Conservation (phyloP, 2,888 invertebrate species). For the Teleogryllus oceanicus region DNA sequence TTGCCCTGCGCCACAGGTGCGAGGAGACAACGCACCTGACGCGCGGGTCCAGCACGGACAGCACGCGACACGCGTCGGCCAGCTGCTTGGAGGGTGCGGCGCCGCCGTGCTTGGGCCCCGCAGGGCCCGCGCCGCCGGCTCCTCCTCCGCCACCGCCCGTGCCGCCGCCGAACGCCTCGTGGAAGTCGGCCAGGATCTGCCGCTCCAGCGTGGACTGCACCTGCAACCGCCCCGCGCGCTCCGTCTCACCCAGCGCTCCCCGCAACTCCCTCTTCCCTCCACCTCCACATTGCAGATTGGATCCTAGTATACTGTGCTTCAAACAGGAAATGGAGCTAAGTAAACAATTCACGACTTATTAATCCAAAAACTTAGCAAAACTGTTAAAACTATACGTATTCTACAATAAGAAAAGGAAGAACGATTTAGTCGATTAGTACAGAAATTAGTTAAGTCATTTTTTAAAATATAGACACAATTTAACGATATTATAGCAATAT, state of each 20-base stretch:
- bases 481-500: too few relatives aligned
- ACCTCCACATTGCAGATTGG: too few relatives aligned
- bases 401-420: too few relatives aligned
- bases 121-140: constrained; percentile 58
- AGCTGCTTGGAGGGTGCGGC: constrained; percentile 62
- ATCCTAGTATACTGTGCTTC: too few relatives aligned
- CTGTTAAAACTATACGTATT: too few relatives aligned
- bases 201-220: constrained; percentile 72
- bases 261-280: too few relatives aligned
- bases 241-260: constrained; percentile 54
- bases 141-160: constrained; percentile 57
- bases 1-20: background rate
- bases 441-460: too few relatives aligned
- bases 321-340: too few relatives aligned
- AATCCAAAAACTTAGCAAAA: too few relatives aligned
- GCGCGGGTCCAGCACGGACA: constrained; percentile 81
- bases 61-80: constrained; percentile 75
- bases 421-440: too few relatives aligned
- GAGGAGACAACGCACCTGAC: constrained; percentile 58
- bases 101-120: constrained; percentile 60
- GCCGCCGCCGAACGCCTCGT: constrained; percentile 74
- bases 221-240: constrained; percentile 61
- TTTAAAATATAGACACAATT: too few relatives aligned
- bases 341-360: too few relatives aligned
- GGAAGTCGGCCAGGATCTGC: constrained; percentile 89